phyloP scores from a whole-genome alignment of 2,888 invertebrate species.

The Nezara viridula region DNA sequence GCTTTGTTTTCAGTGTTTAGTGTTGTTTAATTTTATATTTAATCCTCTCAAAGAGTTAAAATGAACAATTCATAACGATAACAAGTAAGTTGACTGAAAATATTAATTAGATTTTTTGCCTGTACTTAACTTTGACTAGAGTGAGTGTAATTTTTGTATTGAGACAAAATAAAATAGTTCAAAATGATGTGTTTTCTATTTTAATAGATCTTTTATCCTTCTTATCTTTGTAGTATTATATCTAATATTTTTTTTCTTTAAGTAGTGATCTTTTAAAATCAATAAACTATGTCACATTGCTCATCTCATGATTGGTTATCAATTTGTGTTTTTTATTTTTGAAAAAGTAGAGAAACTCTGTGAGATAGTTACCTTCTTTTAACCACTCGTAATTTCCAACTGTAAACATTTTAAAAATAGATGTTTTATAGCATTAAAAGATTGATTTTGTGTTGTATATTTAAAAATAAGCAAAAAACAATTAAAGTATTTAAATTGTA shows the following conservation, averaged over 20 bases:
- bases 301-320: not conserved
- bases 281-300: not conserved
- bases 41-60: not conserved
- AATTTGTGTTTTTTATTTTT: not conserved
- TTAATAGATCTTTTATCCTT: not conserved
- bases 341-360: not conserved
- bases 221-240: not conserved
- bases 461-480: no score
- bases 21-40: conserved; percentile 19
- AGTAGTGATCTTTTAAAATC: not conserved
- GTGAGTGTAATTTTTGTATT: not conserved
- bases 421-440: no score
- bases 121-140: not conserved
- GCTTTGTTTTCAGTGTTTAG: conserved; percentile 31
- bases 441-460: no score
- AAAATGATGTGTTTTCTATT: not conserved
- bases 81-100: conserved; percentile 40
- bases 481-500: no score
- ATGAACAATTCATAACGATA: not conserved
- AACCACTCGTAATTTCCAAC: not conserved
- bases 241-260: not conserved
- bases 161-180: not conserved
- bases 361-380: not conserved
- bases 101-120: not conserved
- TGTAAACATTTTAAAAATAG: no score